Evolutionary conservation across 2,888 invertebrate genomes (phyloP), one percentile per base, ranked within the genome.

Genomic region (Dilophus febrilis): DNA sequence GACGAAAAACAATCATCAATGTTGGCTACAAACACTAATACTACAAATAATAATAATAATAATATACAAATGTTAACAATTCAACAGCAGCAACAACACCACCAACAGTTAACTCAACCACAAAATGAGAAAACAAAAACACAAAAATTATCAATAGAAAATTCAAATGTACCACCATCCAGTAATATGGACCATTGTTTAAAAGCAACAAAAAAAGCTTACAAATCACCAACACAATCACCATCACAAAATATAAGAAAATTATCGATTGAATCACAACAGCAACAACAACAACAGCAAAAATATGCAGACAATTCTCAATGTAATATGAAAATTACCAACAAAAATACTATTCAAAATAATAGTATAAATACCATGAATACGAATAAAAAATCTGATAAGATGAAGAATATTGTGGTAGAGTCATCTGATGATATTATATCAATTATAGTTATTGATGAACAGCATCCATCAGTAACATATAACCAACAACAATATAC

Each of bases 71-170:
- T n/a, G 13, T 35, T 30, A 37, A 29, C 30, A 39, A 37, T 32
- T 12, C 40, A 35, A 29, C 42, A 40, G 17, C 40, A 35, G 42
- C 41, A 32, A 42, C 42, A 38, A 30, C 42, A 41, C 39, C 48
- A 47, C 45, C 54, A 49, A 17, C 3, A 18, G 19, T 8, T 16
- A 12, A 17, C 16, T n/a, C 4, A 8, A 7, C 6, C 2, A 5
- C 12, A 26, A 27, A 22, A 19, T 3, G 2, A 16, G 3, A 17
- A 7, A 22, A 22, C 8, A 22, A n/a, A 13, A 17, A 16, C 4
- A 38, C 36, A n/a, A 22, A 22, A 6, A 22, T 6, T 22, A 22
- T 6, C 8, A 22, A 22, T 22, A 22, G 8, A 6, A 22, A 22
- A 22, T 22, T 22, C 22, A 22, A 22, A 22, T 22, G 8, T 22